Evolutionary conservation across 2,113 vertebrate species (phyloP), one percentile per base, ranked within the genome.

Genomic region (Odobenus rosmarus): DNA sequence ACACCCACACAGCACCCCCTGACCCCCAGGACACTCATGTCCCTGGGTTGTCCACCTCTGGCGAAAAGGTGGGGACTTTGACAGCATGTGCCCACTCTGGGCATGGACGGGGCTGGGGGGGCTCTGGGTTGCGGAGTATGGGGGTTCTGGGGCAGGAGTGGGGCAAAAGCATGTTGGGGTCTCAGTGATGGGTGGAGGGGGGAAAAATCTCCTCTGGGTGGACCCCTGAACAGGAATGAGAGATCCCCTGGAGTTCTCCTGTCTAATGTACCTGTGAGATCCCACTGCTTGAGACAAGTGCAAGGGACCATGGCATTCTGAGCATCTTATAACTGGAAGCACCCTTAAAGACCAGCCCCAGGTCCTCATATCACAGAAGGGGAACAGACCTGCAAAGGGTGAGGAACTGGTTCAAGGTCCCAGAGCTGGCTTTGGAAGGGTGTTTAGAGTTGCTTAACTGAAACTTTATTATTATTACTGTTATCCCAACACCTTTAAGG

Each of bases 1-100:
- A 57, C 0, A 4, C 90, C 62, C 7, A 5, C 53, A 6, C 0
- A 0, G 16, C n/a, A 72, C 61, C 39, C 33, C 18, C 33, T 1
- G 18, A 39, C 46, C 24, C 82, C 57, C 39, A 18, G 69, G 71
- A 59, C 0, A 0, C 19, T 42, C 7, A 4, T 7, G 4, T 74
- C 61, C 71, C 42, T 88, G 13, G 71, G 69, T 55, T 72, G 61
- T 77, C 76, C 55, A n/a, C n/a, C 46, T 82, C 39, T 59, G 46
- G 39, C 24, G 51, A 28, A 33, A 79, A 55, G 36, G 79, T 23
- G 3, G 57, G 69, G 59, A 77, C 51, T 71, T 15, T 46, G 80
- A 59, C 16, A 55, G 33, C 21, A 51, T 3, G 7, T n/a, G 57
- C 10, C 19, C 23, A 21, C 15, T 76, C 53, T 8, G 18, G 39